These are phyloP conservation scores for Pogonocichla stellata DNA, from an alignment of 2,113 vertebrate genomes.

Conservation along the genomic window DNA sequence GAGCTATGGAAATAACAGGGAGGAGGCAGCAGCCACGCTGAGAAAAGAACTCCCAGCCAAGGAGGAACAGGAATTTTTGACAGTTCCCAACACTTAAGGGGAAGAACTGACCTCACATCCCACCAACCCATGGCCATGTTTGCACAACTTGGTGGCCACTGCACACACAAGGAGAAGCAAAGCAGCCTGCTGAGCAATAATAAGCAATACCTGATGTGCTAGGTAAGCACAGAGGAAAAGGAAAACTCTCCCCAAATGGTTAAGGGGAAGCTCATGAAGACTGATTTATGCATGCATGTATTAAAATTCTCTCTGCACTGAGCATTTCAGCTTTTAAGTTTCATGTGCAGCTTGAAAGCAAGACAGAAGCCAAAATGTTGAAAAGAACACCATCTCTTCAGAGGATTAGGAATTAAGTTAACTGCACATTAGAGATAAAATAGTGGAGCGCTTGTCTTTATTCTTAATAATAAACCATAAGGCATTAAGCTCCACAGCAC, in stretches of 20 bases:
- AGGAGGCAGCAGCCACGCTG: background rate
- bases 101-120: background rate
- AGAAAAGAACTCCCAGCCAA: background rate
- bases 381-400: conserved; percentile 34
- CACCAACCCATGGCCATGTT: background rate
- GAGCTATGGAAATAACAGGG: background rate
- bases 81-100: background rate
- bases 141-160: background rate
- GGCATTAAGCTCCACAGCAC: conserved; percentile 22
- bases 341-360: background rate
- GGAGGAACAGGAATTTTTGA: background rate
- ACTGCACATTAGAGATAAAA: conserved; percentile 63
- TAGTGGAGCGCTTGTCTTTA: conserved; percentile 44
- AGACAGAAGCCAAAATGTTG: background rate
- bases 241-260: background rate
- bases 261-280: background rate
- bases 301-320: background rate
- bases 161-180: background rate
- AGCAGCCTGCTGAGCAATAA: background rate
- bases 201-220: background rate
- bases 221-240: background rate
- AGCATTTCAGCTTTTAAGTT: conserved; percentile 37
- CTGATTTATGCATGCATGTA: background rate
- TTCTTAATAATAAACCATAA: conserved; percentile 43
- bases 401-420: conserved; percentile 67